Conservation (phyloP, 1,140 invertebrate species). For the Arion vulgaris region DNA sequence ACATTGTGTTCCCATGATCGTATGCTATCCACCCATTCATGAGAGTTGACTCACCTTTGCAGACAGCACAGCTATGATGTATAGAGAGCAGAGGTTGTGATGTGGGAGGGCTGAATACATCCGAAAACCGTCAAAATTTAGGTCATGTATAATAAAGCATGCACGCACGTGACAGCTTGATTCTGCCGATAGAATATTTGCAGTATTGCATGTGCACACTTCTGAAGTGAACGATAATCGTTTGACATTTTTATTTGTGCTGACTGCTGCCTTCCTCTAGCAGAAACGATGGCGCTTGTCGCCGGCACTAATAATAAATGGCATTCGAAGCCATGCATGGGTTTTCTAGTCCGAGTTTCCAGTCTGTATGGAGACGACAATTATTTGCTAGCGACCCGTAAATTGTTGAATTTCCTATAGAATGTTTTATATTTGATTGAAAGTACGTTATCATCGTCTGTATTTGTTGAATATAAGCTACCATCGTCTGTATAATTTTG, state of each 20-base stretch:
- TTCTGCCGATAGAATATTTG: neutral
- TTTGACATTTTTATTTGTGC: constrained; percentile 13
- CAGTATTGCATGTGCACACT: neutral
- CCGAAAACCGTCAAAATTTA: neutral
- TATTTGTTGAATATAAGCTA: too few relatives aligned
- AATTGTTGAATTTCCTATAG: too few relatives aligned
- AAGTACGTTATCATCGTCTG: too few relatives aligned
- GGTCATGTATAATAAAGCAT: neutral
- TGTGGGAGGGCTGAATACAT: too few relatives aligned
- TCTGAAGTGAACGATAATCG: neutral
- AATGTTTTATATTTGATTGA: too few relatives aligned
- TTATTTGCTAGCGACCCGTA: neutral
- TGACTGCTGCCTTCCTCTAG: neutral
- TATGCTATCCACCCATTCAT: too few relatives aligned
- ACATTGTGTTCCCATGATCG: too few relatives aligned
- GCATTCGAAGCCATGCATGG: neutral
- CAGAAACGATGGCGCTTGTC: neutral
- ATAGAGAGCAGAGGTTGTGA: too few relatives aligned
- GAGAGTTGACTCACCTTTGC: neutral
- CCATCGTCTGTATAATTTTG: too few relatives aligned
- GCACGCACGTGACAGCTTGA: neutral
- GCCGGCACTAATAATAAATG: constrained; percentile 7
- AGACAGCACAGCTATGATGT: too few relatives aligned
- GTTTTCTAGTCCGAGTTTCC: neutral
- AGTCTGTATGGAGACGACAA: neutral